Conservation (phyloP, 2,113 vertebrate genomes). For the Apaloderma vittatum region DNA sequence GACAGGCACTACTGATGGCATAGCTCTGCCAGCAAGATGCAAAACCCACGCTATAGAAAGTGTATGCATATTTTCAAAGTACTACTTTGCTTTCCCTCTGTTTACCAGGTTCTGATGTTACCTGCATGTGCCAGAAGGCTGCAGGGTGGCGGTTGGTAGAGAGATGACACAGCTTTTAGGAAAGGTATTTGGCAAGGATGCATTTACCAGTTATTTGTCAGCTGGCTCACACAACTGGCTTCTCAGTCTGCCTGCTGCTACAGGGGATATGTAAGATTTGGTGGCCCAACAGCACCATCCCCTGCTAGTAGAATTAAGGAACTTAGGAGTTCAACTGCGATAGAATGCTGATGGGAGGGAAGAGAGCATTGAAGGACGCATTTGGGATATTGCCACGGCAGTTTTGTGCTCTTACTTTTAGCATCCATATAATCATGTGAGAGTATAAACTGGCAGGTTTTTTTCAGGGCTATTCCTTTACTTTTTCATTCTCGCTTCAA, state of each 20-base stretch:
- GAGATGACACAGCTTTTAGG: neutral
- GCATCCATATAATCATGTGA: neutral
- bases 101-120: neutral
- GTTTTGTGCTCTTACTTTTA: neutral
- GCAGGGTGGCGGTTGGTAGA: neutral
- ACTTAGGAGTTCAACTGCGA: neutral
- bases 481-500: neutral
- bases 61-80: neutral
- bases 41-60: neutral
- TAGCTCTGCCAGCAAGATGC: neutral
- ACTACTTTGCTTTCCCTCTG: neutral
- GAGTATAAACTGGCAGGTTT: neutral
- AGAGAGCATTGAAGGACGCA: neutral
- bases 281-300: neutral
- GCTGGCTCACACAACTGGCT: neutral
- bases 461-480: neutral
- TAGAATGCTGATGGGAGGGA: neutral
- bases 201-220: neutral
- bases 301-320: neutral
- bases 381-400: neutral
- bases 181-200: neutral
- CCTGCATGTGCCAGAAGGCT: neutral
- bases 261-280: neutral
- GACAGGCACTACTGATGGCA: neutral
- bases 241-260: neutral